Conservation (phyloP, 2,888 invertebrate genomes). For the Metacarcinus magister region DNA sequence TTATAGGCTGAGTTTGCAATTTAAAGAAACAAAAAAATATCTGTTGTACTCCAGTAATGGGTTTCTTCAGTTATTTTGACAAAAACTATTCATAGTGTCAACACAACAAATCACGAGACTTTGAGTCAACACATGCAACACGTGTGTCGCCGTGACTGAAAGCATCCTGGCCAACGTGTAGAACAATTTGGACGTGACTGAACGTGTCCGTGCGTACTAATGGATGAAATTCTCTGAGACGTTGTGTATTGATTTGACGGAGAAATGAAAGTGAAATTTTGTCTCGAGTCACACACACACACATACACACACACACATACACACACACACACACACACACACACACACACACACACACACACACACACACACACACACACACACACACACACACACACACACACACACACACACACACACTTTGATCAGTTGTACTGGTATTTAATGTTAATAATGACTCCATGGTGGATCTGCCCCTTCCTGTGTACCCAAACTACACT, state of each 20-base stretch:
- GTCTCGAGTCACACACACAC: not conserved
- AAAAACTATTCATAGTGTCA: not conserved
- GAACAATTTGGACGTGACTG: not conserved
- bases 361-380: too few relatives aligned
- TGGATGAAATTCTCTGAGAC: not conserved
- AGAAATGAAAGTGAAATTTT: not conserved
- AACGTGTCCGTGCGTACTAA: not conserved
- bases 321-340: too few relatives aligned
- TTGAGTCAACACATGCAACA: not conserved
- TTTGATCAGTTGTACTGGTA: not conserved
- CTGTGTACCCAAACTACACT: not conserved
- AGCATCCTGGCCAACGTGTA: not conserved
- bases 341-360: too few relatives aligned
- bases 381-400: too few relatives aligned
- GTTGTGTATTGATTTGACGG: not conserved
- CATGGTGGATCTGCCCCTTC: not conserved
- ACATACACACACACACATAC: too few relatives aligned
- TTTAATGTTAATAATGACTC: not conserved
- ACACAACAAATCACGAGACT: not conserved
- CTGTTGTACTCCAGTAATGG: not conserved
- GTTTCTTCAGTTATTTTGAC: not conserved
- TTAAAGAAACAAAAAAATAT: slow-evolving; percentile 21
- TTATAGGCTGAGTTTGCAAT: not conserved
- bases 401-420: not conserved
- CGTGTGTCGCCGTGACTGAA: not conserved